Percentiles rank a stretch among this genome's conserved stretches.
Conservation (phyloP, 2,797 vertebrate species). For the Chanos chanos region DNA sequence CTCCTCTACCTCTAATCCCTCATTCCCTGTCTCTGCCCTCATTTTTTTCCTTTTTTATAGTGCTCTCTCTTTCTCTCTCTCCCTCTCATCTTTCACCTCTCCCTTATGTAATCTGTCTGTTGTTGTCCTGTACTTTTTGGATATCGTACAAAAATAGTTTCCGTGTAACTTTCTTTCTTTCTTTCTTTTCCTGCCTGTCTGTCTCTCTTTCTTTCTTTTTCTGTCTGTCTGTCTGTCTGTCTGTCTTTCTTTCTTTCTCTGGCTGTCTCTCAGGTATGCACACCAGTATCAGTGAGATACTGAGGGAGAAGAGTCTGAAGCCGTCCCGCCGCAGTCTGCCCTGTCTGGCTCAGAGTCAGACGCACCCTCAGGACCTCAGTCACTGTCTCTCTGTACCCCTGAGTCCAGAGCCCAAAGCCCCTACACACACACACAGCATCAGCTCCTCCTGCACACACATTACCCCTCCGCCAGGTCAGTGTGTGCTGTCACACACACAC, state of each 20-base stretch:
- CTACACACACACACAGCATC: conserved; percentile 58
- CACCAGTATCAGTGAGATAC: conserved; percentile 92
- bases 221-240: background rate
- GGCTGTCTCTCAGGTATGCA: conserved; percentile 86
- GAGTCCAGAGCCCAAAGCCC: conserved; percentile 64
- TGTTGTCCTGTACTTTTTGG: no score
- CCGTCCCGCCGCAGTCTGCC: conserved; percentile 92
- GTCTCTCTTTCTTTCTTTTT: background rate
- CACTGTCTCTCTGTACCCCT: conserved; percentile 84
- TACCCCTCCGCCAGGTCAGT: conserved; percentile 61
- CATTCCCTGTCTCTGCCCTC: no score
- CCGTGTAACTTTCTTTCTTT: background rate
- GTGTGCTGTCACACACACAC: conserved; percentile 38
- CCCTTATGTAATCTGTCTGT: no score
- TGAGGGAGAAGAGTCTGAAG: conserved; percentile 88
- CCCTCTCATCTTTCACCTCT: no score
- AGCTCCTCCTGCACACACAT: conserved; percentile 73
- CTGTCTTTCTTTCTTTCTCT: conserved; percentile 4
- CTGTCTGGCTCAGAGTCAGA: conserved; percentile 88
- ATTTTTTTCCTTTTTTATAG: no score
- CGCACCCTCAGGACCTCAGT: conserved; percentile 88
- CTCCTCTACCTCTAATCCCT: no score
- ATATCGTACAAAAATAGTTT: no score
- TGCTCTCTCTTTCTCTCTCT: no score
- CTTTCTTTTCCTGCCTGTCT: conserved; percentile 4